Conservation (phyloP, 2,888 invertebrate genomes). For the Bruchidius siliquastri region DNA sequence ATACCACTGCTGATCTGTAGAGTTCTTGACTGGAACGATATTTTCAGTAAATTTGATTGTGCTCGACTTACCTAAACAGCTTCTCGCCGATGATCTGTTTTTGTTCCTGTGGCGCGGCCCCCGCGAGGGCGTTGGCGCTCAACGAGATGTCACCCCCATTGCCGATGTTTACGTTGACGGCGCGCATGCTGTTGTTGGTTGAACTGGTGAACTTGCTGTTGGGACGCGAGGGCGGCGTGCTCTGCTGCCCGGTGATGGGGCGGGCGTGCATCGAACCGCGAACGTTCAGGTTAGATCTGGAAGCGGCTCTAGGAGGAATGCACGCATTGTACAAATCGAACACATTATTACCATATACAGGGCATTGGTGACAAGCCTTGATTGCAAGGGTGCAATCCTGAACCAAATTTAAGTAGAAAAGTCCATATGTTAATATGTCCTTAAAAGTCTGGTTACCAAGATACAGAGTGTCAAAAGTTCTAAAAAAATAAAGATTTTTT, state of each 20-base stretch:
- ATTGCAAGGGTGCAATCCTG: too few relatives aligned
- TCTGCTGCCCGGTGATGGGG: slow-evolving; percentile 49
- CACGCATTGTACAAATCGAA: background rate
- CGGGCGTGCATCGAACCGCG: slow-evolving; percentile 57
- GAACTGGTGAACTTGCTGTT: slow-evolving; percentile 78
- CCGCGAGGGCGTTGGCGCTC: slow-evolving; percentile 87
- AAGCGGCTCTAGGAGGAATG: slow-evolving; percentile 22
- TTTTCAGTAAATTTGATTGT: too few relatives aligned
- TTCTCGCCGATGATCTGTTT: slow-evolving; percentile 98
- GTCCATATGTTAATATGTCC: too few relatives aligned
- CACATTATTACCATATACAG: too few relatives aligned
- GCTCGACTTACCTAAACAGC: slow-evolving; percentile 67
- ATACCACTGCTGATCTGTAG: too few relatives aligned
- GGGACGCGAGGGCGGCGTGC: slow-evolving; percentile 57
- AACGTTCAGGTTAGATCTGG: slow-evolving; percentile 55
- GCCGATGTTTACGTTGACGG: slow-evolving; percentile 32
- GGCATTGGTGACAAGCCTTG: too few relatives aligned
- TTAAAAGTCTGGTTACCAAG: too few relatives aligned
- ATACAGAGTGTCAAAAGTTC: too few relatives aligned
- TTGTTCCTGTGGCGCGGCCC: slow-evolving; percentile 91
- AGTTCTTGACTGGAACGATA: too few relatives aligned
- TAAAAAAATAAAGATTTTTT: too few relatives aligned
- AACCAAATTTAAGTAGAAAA: too few relatives aligned
- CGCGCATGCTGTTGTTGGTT: slow-evolving; percentile 32
- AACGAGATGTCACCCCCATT: slow-evolving; percentile 66